Evolutionary conservation across 2,113 vertebrate species (phyloP), one percentile per base, ranked within the genome.

Genomic region (Camelus bactrianus): DNA sequence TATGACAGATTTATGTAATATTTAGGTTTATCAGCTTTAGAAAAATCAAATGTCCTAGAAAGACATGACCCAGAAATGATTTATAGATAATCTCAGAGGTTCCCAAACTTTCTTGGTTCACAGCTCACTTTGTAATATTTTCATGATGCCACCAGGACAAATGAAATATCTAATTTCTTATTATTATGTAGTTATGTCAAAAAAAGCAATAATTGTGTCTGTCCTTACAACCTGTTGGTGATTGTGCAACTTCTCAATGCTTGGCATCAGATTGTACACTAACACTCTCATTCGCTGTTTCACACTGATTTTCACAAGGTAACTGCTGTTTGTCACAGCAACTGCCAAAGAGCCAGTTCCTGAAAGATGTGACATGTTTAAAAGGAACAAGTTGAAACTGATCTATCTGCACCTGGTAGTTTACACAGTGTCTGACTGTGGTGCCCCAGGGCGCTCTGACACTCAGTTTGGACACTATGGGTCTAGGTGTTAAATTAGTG

Each of bases 1-100:
- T 91, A 22, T n/a, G 58, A 87, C 38, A 91, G 50, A 94, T 73
- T 86, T 73, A 65, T 12, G 86, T 73, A 80, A 67, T 75, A 86
- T 75, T 60, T 77, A 46, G n/a, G n/a, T 52, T 83, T 82, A 54
- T 60, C 9, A 69, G 15, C 28, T 83, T 89, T 75, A 91, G 22
- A 46, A 20, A 82, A 91, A 82, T 30, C 42, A 82, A 91, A 87
- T 52, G n/a, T 52, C 46, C 38, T 67, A 22, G 42, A 77, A 96
- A 88, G 24, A 48, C 14, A 75, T 62, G 60, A 94, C 28, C 60
- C n/a, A 83, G 52, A 82, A 87, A 76, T n/a, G 17, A 69, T 62
- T 42, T 91, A 85, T 54, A 84, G 30, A 58, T 54, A 77, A 58
- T 73, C 24, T 46, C 42, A 83, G 54, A 64, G 11, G 6, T 72